phyloP scores from a whole-genome alignment of 2,797 vertebrate species.

The Diglossa cyanea region DNA sequence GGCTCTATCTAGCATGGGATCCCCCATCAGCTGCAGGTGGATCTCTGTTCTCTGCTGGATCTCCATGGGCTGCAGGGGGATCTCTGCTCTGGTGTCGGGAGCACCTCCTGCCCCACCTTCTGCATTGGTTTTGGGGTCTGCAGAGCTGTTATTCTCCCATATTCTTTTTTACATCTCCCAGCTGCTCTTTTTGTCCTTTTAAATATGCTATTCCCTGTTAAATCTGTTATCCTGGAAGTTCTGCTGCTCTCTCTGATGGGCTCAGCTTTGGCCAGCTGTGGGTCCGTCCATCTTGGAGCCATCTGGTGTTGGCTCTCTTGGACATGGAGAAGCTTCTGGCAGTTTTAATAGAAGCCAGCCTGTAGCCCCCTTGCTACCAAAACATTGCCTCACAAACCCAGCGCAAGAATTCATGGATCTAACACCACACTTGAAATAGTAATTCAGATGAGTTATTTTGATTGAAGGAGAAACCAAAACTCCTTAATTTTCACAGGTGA shows the following conservation, averaged over 20 bases:
- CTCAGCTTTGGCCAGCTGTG: neutral
- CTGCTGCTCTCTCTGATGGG: neutral
- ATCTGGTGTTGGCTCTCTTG: neutral
- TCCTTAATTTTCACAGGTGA: neutral
- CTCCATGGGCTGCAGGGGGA: neutral
- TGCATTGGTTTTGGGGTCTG: neutral
- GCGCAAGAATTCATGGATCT: neutral
- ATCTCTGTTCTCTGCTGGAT: neutral
- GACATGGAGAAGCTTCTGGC: neutral
- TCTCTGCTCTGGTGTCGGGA: neutral
- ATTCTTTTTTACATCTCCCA: neutral
- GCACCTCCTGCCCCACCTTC: neutral
- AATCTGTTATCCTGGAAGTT: neutral
- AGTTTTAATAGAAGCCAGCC: neutral
- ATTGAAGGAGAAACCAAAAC: neutral
- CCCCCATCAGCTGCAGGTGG: neutral
- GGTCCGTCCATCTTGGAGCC: neutral
- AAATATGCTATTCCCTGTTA: neutral
- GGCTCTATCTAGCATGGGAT: neutral
- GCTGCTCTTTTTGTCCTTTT: neutral
- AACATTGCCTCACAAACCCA: neutral
- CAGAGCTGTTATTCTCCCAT: neutral
- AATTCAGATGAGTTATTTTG: neutral
- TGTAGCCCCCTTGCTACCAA: neutral
- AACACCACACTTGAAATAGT: neutral